These are phyloP conservation scores for Cataglyphis altisquamis DNA, from an alignment of 2,888 invertebrate genomes.

Conservation along the genomic window DNA sequence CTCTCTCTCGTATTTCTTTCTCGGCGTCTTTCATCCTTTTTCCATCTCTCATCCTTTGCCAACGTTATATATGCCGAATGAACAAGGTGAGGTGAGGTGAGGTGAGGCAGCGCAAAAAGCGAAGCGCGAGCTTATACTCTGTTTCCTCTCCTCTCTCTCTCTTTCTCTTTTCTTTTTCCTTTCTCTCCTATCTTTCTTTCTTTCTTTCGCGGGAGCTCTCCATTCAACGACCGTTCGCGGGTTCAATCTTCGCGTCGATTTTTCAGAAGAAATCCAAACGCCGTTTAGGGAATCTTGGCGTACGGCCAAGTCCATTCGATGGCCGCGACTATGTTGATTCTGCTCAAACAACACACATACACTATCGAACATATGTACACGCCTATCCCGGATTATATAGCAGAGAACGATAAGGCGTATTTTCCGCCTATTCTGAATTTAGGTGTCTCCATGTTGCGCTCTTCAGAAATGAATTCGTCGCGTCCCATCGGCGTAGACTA, in stretches of 20 bases:
- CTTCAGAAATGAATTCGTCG: slow-evolving; percentile 44
- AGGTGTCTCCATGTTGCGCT: slow-evolving; percentile 30
- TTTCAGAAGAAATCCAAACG: slow-evolving; percentile 78
- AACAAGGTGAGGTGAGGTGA: slow-evolving; percentile 79
- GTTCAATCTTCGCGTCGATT: slow-evolving; percentile 76
- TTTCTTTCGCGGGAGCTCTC: slow-evolving; percentile 51
- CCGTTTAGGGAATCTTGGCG: slow-evolving; percentile 86
- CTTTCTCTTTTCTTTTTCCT: not conserved
- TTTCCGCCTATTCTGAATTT: slow-evolving; percentile 21
- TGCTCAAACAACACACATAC: slow-evolving; percentile 49
- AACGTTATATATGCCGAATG: slow-evolving; percentile 74
- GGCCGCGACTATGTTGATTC: slow-evolving; percentile 57
- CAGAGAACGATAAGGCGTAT: not conserved
- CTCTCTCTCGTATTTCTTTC: slow-evolving; percentile 32
- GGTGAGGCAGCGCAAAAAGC: slow-evolving; percentile 74
- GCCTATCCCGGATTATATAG: slow-evolving; percentile 28
- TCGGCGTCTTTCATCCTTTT: slow-evolving; percentile 32
- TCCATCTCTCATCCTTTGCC: slow-evolving; percentile 43
- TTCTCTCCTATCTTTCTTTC: not conserved
- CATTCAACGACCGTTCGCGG: slow-evolving; percentile 67
- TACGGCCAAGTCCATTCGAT: slow-evolving; percentile 72
- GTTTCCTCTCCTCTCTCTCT: slow-evolving; percentile 46
- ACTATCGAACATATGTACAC: slow-evolving; percentile 37
- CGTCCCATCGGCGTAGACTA: not conserved
- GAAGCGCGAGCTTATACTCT: slow-evolving; percentile 70